Evolutionary conservation across 2,888 invertebrate genomes (phyloP).

Genomic region (Balanococcus diminutus): DNA sequence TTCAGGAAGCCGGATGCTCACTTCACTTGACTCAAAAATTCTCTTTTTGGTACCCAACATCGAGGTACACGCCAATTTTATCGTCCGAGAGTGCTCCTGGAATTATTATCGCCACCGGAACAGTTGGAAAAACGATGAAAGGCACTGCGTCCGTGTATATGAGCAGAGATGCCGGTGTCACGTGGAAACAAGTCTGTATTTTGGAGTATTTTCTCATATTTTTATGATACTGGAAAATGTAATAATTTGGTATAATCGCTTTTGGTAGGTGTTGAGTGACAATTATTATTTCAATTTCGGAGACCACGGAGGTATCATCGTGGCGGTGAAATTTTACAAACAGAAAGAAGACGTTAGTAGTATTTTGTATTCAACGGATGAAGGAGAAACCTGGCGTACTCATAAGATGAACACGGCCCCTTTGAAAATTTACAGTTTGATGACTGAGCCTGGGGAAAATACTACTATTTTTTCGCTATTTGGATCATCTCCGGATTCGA

Average conservation of each 20-base stretch:
- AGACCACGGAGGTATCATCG: slow-evolving; percentile 87
- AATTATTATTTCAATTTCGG: slow-evolving; percentile 87
- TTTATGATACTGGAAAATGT: not conserved
- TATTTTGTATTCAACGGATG: slow-evolving; percentile 83
- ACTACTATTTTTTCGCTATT: slow-evolving; percentile 91
- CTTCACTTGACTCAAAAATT: slow-evolving; percentile 87
- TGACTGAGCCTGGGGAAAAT: slow-evolving; percentile 94
- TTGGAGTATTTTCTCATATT: not conserved
- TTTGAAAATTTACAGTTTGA: slow-evolving; percentile 83
- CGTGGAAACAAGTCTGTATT: slow-evolving; percentile 74
- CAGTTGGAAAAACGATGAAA: slow-evolving; percentile 77
- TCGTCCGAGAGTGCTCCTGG: slow-evolving; percentile 88
- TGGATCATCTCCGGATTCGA: slow-evolving; percentile 72
- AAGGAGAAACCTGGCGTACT: slow-evolving; percentile 80
- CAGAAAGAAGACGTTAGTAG: slow-evolving; percentile 75
- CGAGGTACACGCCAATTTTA: slow-evolving; percentile 76
- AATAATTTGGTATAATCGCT: not conserved
- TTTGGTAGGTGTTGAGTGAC: slow-evolving; percentile 68
- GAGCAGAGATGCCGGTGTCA: slow-evolving; percentile 80
- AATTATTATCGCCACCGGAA: slow-evolving; percentile 84
- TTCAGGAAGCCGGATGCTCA: slow-evolving; percentile 72
- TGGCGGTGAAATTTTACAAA: slow-evolving; percentile 81
- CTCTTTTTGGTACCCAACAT: slow-evolving; percentile 79
- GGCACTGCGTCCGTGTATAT: slow-evolving; percentile 79
- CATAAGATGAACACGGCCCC: slow-evolving; percentile 75